Evolutionary conservation across 2,888 invertebrate species (phyloP).

Genomic region (Drosophila bunnanda): DNA sequence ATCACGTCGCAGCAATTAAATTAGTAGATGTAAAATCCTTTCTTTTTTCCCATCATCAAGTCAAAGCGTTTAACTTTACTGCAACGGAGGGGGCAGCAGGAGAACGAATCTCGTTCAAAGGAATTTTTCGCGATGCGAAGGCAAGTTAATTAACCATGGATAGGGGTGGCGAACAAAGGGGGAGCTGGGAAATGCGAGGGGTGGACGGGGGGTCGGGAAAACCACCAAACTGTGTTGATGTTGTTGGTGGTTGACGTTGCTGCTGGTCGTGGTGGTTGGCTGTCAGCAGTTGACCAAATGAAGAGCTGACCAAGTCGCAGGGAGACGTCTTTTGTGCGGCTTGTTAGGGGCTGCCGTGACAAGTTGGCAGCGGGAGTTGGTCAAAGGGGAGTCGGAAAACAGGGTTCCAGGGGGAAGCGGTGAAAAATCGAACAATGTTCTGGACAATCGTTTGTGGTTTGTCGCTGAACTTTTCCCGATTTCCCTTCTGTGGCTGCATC

Average conservation of each 20-base stretch:
- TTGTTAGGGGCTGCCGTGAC: slow-evolving; percentile 32
- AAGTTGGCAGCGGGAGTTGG: slow-evolving; percentile 29
- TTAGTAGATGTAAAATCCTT: slow-evolving; percentile 73
- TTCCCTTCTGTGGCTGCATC: slow-evolving; percentile 8
- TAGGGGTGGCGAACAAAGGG: slow-evolving; percentile 18
- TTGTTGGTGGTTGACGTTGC: slow-evolving; percentile 12
- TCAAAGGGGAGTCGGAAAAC: slow-evolving; percentile 1
- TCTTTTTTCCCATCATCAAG: slow-evolving; percentile 25
- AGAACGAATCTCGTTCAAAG: slow-evolving; percentile 73
- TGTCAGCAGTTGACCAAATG: slow-evolving; percentile 73
- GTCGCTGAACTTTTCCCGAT: slow-evolving; percentile 8
- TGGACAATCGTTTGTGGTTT: slow-evolving; percentile 39
- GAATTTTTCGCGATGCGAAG: slow-evolving; percentile 62
- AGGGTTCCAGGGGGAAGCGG: background rate
- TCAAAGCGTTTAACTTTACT: slow-evolving; percentile 68
- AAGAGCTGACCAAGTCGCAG: slow-evolving; percentile 67
- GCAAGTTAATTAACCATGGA: slow-evolving; percentile 72
- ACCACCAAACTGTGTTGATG: slow-evolving; percentile 59
- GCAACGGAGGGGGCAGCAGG: slow-evolving; percentile 39
- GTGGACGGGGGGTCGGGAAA: slow-evolving; percentile 46
- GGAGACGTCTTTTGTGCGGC: slow-evolving; percentile 52
- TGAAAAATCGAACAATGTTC: slow-evolving; percentile 33
- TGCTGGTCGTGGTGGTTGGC: slow-evolving; percentile 15
- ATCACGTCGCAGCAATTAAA: slow-evolving; percentile 76
- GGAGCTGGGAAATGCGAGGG: background rate